phyloP scores from a whole-genome alignment of 2,113 vertebrate species.

The Ceyx cyanopectus region DNA sequence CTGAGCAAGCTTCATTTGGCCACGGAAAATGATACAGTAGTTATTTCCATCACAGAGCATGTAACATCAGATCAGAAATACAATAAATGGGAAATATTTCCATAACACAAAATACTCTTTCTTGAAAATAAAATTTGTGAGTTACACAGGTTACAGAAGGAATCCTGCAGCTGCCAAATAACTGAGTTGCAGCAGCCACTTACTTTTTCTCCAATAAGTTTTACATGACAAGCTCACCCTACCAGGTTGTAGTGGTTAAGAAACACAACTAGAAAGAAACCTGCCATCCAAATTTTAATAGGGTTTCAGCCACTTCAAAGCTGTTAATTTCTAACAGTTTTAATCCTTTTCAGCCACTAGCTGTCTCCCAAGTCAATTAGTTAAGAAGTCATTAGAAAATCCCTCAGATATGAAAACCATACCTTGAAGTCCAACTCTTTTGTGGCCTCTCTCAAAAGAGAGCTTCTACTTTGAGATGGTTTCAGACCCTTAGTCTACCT shows the following conservation, averaged over 20 bases:
- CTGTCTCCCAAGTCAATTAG: conserved; percentile 71
- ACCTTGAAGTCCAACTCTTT: conserved; percentile 46
- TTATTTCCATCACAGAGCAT: background rate
- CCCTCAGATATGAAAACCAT: conserved; percentile 48
- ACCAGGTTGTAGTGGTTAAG: conserved; percentile 62
- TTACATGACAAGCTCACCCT: conserved; percentile 31
- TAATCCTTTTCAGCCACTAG: conserved; percentile 74
- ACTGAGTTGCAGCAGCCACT: background rate
- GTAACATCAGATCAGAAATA: conserved; percentile 7
- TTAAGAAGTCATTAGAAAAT: conserved; percentile 75
- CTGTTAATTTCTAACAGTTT: conserved; percentile 60
- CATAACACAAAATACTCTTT: background rate
- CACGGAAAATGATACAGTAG: background rate
- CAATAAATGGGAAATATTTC: conserved; percentile 23
- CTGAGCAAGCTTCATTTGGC: background rate
- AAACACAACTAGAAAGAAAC: conserved; percentile 66
- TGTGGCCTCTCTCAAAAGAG: background rate
- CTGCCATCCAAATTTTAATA: conserved; percentile 66
- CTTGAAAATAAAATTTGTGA: background rate
- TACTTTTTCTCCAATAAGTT: conserved; percentile 3
- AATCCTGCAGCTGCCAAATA: background rate
- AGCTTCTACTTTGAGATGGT: background rate
- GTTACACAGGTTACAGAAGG: background rate
- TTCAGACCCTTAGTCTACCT: background rate
- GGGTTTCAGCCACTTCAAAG: conserved; percentile 76